Base-by-base conservation (phyloP, 2,113 vertebrate genomes). In the Actenoides lindsayi region DNA sequence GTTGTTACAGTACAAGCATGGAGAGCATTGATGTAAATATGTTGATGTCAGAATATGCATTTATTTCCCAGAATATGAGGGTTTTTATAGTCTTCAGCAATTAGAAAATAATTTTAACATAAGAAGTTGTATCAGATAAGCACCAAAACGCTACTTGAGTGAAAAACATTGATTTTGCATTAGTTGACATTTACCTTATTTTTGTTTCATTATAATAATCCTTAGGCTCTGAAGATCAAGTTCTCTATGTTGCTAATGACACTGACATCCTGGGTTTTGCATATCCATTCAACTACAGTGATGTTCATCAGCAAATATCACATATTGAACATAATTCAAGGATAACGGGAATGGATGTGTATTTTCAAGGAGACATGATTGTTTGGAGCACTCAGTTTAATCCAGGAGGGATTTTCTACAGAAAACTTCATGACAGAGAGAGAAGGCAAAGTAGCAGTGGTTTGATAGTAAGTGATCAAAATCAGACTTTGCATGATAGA, bases 301-400 rank as follows among this genome's bases (percentile, higher is more conserved):
- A 98, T 41, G 98, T 98, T 97, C 98, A 98, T 98, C 99, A 99
- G 98, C 98, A 99, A 95, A 99, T 99, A 97, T 98, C 99, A 97
- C 99, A 99, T 95, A 99, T 99, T 92, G 99, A 99, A 97, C 99
- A 99, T 98, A 99, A 99, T 95, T 99, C 99, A 97, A 99, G 99
- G 86, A 99, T 99, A 97, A 99, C 99, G 90, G 99, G 99, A 48
- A 99, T 99, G 99, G 99, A 99, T 97, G 98, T 98, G 67, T 98
- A 99, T 97, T 99, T 99, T 98, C 99, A 99, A 98, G 99, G 99
- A 96, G 98, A 99, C 96, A 99, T 99, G 98, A 99, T 99, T 97
- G 98, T 99, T 97, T 99, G 99, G 99, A 99, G 99, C 89, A 99
- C 99, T 95, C 99, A 99, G 44, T 99, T 99, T 98, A 99, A 99